Conservation (phyloP, 1,140 invertebrate species). For the Helicoverpa armigera region DNA sequence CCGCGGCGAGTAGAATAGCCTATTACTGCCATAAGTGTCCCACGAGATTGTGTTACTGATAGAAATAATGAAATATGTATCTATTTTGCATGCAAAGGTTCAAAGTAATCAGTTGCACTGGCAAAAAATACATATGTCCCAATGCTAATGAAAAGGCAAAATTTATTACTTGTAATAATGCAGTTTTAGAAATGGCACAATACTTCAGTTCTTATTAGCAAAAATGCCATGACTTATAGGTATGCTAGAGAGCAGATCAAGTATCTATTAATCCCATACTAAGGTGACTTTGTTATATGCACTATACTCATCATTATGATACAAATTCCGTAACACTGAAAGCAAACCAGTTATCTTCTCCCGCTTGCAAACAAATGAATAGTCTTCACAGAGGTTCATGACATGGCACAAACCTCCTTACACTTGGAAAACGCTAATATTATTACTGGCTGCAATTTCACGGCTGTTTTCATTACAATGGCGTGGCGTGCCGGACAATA, state of each 20-base stretch:
- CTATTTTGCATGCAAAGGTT: neutral
- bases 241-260: too few relatives aligned
- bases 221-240: too few relatives aligned
- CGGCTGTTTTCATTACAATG: slow-evolving; percentile 64
- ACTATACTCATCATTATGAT: too few relatives aligned
- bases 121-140: neutral
- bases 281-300: too few relatives aligned
- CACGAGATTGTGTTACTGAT: slow-evolving; percentile 42
- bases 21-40: slow-evolving; percentile 36
- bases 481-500: slow-evolving; percentile 46
- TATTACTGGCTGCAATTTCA: slow-evolving; percentile 53
- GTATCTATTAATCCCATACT: too few relatives aligned
- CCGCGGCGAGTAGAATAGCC: slow-evolving; percentile 24
- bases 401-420: neutral
- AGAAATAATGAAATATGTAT: slow-evolving; percentile 8
- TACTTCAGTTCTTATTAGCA: too few relatives aligned
- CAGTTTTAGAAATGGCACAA: too few relatives aligned
- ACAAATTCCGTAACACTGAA: too few relatives aligned
- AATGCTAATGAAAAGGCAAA: too few relatives aligned
- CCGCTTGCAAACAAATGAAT: too few relatives aligned
- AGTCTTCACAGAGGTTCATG: neutral
- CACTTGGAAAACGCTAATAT: slow-evolving; percentile 19
- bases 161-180: too few relatives aligned
- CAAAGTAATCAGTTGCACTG: neutral
- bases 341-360: too few relatives aligned